Evolutionary conservation across 2,888 invertebrate genomes (phyloP).

Genomic region (Melanostoma scalare): DNA sequence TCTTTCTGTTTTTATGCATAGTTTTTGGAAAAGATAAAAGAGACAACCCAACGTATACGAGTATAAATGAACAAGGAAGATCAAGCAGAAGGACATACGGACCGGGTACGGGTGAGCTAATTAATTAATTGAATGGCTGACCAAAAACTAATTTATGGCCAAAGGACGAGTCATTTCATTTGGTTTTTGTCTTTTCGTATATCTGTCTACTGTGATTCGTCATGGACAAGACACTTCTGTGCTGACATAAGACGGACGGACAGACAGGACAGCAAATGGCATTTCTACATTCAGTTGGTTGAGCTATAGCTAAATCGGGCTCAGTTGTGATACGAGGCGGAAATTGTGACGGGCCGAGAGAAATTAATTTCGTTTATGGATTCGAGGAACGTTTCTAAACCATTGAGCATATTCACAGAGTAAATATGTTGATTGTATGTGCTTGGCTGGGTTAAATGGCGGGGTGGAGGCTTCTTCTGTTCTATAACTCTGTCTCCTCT

Average conservation of each 20-base stretch:
- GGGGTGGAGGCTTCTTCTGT: neutral
- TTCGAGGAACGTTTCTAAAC: constrained; percentile 61
- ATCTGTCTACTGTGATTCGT: constrained; percentile 58
- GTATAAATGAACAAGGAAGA: constrained; percentile 3
- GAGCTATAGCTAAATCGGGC: constrained; percentile 34
- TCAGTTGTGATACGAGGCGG: constrained; percentile 67
- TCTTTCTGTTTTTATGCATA: constrained; percentile 37
- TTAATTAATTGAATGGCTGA: constrained; percentile 73
- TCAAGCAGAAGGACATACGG: constrained; percentile 35
- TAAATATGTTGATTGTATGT: constrained; percentile 57
- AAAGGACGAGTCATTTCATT: constrained; percentile 66
- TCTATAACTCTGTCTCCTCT: constrained; percentile 1
- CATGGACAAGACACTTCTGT: constrained; percentile 27
- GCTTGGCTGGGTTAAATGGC: constrained; percentile 16
- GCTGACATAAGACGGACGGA: too few relatives aligned
- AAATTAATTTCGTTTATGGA: constrained; percentile 71
- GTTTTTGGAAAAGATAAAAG: constrained; percentile 23
- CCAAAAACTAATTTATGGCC: constrained; percentile 73
- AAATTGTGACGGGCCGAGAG: constrained; percentile 65
- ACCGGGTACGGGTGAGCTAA: constrained; percentile 66
- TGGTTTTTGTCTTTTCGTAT: constrained; percentile 8
- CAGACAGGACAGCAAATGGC: too few relatives aligned
- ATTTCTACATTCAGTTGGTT: constrained; percentile 41
- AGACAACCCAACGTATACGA: constrained; percentile 1
- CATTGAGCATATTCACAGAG: constrained; percentile 57